phyloP scores from a whole-genome alignment of 2,888 invertebrate species.

The Clistopyga incitator region DNA sequence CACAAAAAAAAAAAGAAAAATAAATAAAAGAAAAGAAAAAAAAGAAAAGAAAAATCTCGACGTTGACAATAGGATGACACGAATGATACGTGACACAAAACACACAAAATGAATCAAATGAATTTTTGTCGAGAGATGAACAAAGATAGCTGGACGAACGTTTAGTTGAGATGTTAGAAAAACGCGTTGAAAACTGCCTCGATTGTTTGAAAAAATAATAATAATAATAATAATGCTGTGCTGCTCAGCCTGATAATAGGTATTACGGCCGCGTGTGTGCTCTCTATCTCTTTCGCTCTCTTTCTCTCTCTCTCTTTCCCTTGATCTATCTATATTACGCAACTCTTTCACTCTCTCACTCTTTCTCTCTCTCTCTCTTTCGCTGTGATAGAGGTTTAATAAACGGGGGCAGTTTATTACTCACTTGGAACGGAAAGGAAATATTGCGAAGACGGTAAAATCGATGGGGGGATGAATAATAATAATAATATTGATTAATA shows the following conservation, averaged over 20 bases:
- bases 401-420: constrained; percentile 61
- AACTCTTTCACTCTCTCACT: constrained; percentile 59
- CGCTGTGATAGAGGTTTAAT: constrained; percentile 62
- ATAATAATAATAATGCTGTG: constrained; percentile 42
- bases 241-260: constrained; percentile 52
- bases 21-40: constrained; percentile 16
- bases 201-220: constrained; percentile 41
- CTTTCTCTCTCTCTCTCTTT: constrained; percentile 58
- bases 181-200: constrained; percentile 36
- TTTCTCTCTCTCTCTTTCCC: constrained; percentile 57
- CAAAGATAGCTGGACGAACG: constrained; percentile 13
- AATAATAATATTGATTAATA: constrained; percentile 28
- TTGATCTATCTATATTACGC: constrained; percentile 24
- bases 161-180: constrained; percentile 14
- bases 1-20: constrained; percentile 11
- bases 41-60: constrained; percentile 9
- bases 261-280: constrained; percentile 60
- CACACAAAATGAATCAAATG: constrained; percentile 10
- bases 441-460: constrained; percentile 56
- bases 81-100: constrained; percentile 13
- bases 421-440: constrained; percentile 63
- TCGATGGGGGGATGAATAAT: constrained; percentile 44
- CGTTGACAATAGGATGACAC: constrained; percentile 17
- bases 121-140: constrained; percentile 10
- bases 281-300: constrained; percentile 57